These are phyloP conservation scores for Amblyornis subalaris DNA, from an alignment of 2,113 vertebrate genomes.

Conservation along the genomic window DNA sequence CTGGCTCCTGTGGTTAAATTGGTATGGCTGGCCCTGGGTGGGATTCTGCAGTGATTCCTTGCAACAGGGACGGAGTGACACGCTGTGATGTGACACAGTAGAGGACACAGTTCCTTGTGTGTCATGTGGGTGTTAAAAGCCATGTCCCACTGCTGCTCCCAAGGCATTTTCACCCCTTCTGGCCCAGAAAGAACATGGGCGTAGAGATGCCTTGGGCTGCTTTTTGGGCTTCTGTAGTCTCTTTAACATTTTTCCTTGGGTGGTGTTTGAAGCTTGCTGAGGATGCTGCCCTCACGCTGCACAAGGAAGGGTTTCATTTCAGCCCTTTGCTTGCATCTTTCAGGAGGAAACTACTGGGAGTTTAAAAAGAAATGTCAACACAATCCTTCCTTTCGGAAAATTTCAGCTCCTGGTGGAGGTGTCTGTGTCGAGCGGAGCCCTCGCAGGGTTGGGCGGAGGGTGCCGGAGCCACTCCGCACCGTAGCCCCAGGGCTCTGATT, in stretches of 20 bases:
- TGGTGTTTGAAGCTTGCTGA: slow-evolving; percentile 7
- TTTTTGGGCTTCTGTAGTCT: slow-evolving; percentile 1
- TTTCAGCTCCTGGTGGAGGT: not conserved
- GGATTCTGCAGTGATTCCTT: not conserved
- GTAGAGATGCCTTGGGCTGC: not conserved
- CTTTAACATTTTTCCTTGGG: not conserved
- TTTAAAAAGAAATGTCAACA: not conserved
- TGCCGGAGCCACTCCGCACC: rapidly evolving
- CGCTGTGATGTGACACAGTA: not conserved
- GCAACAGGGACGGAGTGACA: not conserved
- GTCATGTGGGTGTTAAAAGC: not conserved
- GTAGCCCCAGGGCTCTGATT: not conserved
- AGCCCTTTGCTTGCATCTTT: not conserved
- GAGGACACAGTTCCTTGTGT: not conserved
- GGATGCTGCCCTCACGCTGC: not conserved
- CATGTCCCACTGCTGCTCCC: not conserved
- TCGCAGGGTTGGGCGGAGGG: not conserved
- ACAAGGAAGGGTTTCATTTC: not conserved
- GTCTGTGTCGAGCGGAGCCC: not conserved
- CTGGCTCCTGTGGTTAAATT: not conserved
- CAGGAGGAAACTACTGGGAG: not conserved
- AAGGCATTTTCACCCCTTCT: not conserved
- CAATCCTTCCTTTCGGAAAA: not conserved
- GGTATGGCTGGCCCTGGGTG: not conserved
- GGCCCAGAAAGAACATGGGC: not conserved